A percentile compares a stretch with the other conserved stretches of the same genome.
Conservation (phyloP, 2,797 vertebrate genomes). For the Dendrocincla fuliginosa region DNA sequence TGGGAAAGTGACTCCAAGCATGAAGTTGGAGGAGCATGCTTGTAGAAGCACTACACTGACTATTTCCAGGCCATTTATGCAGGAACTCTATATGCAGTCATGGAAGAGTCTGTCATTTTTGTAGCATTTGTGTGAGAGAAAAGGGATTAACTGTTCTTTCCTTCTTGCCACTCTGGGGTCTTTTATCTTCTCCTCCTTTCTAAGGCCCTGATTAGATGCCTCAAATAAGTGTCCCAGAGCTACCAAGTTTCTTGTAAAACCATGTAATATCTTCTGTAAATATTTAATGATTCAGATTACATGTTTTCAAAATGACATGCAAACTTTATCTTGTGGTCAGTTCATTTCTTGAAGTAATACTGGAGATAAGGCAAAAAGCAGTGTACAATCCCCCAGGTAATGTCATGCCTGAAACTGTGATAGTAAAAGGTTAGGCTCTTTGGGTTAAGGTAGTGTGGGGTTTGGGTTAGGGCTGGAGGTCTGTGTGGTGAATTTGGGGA, state of each 20-base stretch:
- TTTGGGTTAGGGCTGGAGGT: background rate
- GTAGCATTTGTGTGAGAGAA: background rate
- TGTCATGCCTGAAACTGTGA: background rate
- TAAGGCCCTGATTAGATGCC: background rate
- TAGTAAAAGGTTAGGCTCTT: background rate
- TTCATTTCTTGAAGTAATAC: background rate
- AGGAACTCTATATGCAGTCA: background rate
- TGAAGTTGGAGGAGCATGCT: background rate
- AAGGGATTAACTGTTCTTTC: conserved; percentile 26
- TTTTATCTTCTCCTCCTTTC: background rate
- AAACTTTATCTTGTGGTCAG: background rate
- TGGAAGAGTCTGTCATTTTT: conserved; percentile 15
- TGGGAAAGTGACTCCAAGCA: background rate
- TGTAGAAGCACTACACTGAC: background rate
- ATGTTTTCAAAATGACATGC: background rate
- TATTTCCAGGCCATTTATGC: background rate
- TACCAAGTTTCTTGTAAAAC: conserved; percentile 9
- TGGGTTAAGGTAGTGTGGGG: background rate
- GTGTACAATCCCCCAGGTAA: background rate
- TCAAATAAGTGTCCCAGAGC: background rate
- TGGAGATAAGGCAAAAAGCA: background rate
- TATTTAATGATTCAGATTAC: conserved; percentile 23
- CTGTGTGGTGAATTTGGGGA: background rate
- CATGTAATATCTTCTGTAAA: conserved; percentile 4
- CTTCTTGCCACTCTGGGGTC: background rate